phyloP scores from a whole-genome alignment of 2,797 vertebrate genomes.

The Enteromius viviparus region DNA sequence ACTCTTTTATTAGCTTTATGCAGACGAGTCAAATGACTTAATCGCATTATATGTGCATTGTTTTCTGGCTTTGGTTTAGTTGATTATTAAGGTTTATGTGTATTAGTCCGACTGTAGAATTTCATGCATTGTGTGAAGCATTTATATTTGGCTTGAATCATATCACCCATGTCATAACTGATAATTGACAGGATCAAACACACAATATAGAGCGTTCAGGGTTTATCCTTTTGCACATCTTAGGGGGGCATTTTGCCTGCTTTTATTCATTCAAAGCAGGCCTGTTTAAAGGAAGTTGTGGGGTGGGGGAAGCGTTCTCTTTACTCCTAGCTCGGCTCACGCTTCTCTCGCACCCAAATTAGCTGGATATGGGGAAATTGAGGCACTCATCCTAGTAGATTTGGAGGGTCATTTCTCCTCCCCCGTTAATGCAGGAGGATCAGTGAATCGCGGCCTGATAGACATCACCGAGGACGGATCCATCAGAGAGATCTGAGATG shows the following conservation, averaged over 20 bases:
- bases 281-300: slow-evolving; percentile 10
- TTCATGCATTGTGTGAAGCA: neutral
- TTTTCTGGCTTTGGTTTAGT: neutral
- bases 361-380: slow-evolving; percentile 65
- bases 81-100: neutral
- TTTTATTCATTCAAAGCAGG: slow-evolving; percentile 5
- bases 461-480: slow-evolving; percentile 57
- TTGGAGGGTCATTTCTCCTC: slow-evolving; percentile 64
- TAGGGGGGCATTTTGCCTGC: slow-evolving; percentile 31
- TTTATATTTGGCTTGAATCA: neutral
- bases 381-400: slow-evolving; percentile 67
- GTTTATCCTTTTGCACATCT: slow-evolving; percentile 37
- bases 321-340: slow-evolving; percentile 40
- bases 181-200: slow-evolving; percentile 2
- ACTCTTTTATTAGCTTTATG: neutral
- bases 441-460: slow-evolving; percentile 56
- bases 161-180: neutral
- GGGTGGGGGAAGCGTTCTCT: slow-evolving; percentile 38
- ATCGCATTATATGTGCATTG: neutral
- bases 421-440: slow-evolving; percentile 64
- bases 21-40: neutral
- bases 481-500: slow-evolving; percentile 60
- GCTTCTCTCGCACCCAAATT: slow-evolving; percentile 62
- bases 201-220: slow-evolving; percentile 32
- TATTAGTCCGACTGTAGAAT: neutral